phyloP scores from a whole-genome alignment of 2,797 vertebrate species.

The Pseudopleuronectes americanus region DNA sequence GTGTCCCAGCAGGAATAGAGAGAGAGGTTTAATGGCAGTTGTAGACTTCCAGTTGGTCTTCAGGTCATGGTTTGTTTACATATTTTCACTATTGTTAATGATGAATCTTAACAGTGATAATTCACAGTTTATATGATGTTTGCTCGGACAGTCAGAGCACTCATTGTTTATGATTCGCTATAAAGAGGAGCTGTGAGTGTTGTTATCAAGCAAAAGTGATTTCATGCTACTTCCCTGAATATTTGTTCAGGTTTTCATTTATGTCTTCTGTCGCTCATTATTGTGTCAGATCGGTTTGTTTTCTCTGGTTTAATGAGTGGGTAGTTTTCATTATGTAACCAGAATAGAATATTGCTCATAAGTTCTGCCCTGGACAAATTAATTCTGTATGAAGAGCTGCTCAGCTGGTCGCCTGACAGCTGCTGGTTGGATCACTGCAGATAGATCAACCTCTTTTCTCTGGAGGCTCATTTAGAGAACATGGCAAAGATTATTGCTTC shows the following conservation, averaged over 20 bases:
- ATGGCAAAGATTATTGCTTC: not conserved
- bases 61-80: too few species aligned
- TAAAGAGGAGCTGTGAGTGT: slow-evolving; percentile 23
- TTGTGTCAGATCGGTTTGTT: slow-evolving; percentile 48
- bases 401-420: slow-evolving; percentile 41
- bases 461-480: slow-evolving; percentile 8
- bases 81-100: not conserved
- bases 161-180: slow-evolving; percentile 10
- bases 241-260: slow-evolving; percentile 47
- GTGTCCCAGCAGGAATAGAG: too few species aligned
- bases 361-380: slow-evolving; percentile 31
- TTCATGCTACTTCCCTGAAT: slow-evolving; percentile 51
- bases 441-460: slow-evolving; percentile 11
- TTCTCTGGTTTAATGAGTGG: slow-evolving; percentile 35
- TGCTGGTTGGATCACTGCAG: not conserved
- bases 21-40: too few species aligned
- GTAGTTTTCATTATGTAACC: slow-evolving; percentile 40
- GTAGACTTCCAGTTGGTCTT: too few species aligned
- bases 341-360: slow-evolving; percentile 43
- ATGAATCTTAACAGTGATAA: slow-evolving; percentile 7
- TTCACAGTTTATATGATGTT: not conserved
- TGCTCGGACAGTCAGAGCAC: slow-evolving; percentile 1
- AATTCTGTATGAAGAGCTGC: not conserved
- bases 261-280: slow-evolving; percentile 48
- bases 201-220: slow-evolving; percentile 47